Evolutionary conservation across 37 sponge, comb jelly and placozoan species (phyloP), one percentile per base, ranked within the genome.

Genomic region (Chondrilla cf. caribensis): DNA sequence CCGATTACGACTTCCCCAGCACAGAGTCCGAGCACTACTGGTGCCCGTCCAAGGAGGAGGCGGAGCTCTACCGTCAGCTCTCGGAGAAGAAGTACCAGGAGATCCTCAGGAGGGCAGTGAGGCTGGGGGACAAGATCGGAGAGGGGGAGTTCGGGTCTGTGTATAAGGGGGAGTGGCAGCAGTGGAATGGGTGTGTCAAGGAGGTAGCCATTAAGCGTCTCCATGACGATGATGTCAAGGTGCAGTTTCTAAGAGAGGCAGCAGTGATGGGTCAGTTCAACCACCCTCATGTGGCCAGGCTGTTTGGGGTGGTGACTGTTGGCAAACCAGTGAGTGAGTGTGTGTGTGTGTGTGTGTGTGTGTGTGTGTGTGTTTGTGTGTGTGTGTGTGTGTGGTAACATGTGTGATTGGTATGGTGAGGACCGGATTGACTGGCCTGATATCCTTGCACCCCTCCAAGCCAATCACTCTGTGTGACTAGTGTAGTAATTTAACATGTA

Each of bases 181-280:
- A 39, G 38, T 3, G 1, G 43, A 8, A 22, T 25, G 76, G 76
- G 44, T n/a, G 38, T 37, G 43, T 73, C 41, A n/a, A 43, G 76
- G 41, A 73, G 19, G 82, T 82, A 35, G 82, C 82, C 26, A 7
- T 82, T 11, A 82, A 82, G 42, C 73, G 26, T 8, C 82, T 82
- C 51, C 58, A 70, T 32, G 32, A 32, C 37, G 17, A 70, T 18
- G 70, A 70, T 28, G 70, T 65, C 21, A 60, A 62, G 67, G 43
- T 64, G 1, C 73, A 82, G 70, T 82, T 82, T 37, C 82, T 82
- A 21, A 73, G 35, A 38, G 82, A 82, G 42, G 82, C 82, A 25
- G 82, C 82, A 3, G 40, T 38, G 6, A 82, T 82, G 82, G 82
- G 82, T 17, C 82, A 82, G 62, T 82, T 82, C 43, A 33, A 82